These are phyloP conservation scores for Mythimna loreyi DNA, from an alignment of 2,888 invertebrate genomes.

Conservation along the genomic window DNA sequence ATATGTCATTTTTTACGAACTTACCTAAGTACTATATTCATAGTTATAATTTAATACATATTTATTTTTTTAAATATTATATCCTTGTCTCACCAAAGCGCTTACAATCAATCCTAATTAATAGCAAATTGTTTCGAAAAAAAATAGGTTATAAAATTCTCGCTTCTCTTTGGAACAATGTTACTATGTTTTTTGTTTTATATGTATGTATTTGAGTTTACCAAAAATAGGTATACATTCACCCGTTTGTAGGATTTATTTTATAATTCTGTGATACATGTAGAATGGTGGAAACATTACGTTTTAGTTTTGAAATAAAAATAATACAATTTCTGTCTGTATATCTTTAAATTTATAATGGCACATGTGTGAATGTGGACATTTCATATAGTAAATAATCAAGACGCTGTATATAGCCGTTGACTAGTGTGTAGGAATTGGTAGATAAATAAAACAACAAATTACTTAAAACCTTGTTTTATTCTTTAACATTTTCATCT, in stretches of 20 bases:
- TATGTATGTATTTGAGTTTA: slow-evolving; percentile 46
- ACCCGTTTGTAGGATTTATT: slow-evolving; percentile 43
- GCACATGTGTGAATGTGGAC: slow-evolving; percentile 24
- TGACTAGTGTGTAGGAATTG: slow-evolving; percentile 88
- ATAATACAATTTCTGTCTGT: slow-evolving; percentile 39
- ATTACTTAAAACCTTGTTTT: slow-evolving; percentile 60
- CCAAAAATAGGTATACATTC: slow-evolving; percentile 55
- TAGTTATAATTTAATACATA: too few species aligned
- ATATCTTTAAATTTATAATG: slow-evolving; percentile 55
- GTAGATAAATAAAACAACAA: slow-evolving; percentile 78
- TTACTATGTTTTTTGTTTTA: slow-evolving; percentile 30
- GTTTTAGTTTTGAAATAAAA: slow-evolving; percentile 42
- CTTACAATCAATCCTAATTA: slow-evolving; percentile 4
- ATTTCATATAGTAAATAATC: slow-evolving; percentile 64
- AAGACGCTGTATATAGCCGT: slow-evolving; percentile 87
- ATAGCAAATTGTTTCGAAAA: slow-evolving; percentile 36
- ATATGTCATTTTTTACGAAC: too few species aligned
- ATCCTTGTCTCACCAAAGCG: slow-evolving; percentile 43
- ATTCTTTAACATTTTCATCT: slow-evolving; percentile 45
- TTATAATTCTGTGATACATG: slow-evolving; percentile 68
- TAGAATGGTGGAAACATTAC: slow-evolving; percentile 53
- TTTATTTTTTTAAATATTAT: background rate
- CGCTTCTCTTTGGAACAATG: slow-evolving; percentile 32
- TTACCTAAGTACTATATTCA: too few species aligned
- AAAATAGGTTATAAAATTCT: slow-evolving; percentile 52